phyloP scores from a whole-genome alignment of 2,797 vertebrate genomes.

The Microchirus variegatus region DNA sequence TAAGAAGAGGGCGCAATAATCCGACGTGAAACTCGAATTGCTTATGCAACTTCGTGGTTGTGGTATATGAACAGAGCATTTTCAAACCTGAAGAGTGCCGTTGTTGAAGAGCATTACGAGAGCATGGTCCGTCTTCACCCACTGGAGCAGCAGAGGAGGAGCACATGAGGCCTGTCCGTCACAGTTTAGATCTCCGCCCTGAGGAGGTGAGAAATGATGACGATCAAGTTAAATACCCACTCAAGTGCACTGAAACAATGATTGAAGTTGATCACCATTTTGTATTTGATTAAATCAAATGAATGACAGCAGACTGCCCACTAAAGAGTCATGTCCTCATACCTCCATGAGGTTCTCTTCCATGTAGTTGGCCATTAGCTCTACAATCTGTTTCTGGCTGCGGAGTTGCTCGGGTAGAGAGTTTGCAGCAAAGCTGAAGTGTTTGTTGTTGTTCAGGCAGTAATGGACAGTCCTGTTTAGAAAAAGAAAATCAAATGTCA shows the following conservation, averaged over 20 bases:
- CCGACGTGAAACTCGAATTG: background rate
- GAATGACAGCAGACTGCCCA: no score
- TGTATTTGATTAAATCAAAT: no score
- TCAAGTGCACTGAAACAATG: background rate
- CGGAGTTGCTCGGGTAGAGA: slow-evolving; percentile 90
- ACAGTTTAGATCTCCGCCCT: slow-evolving; percentile 92
- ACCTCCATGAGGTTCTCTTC: slow-evolving; percentile 98
- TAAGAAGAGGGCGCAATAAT: background rate
- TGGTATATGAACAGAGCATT: background rate
- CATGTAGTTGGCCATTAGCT: slow-evolving; percentile 96
- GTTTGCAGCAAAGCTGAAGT: slow-evolving; percentile 87
- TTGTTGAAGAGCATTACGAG: slow-evolving; percentile 97
- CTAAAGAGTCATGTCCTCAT: slow-evolving; percentile 13
- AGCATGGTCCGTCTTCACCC: slow-evolving; percentile 97
- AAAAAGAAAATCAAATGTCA: background rate
- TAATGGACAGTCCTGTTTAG: slow-evolving; percentile 90
- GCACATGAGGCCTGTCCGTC: slow-evolving; percentile 73
- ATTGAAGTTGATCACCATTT: no score
- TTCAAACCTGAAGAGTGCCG: slow-evolving; percentile 90
- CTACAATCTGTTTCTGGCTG: slow-evolving; percentile 90
- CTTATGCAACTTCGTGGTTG: background rate
- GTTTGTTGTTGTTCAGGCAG: slow-evolving; percentile 93
- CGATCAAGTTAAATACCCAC: background rate
- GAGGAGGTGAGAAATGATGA: background rate
- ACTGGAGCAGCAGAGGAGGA: slow-evolving; percentile 91